Conservation (phyloP, 2,888 invertebrate genomes). For the Panorpa germanica region DNA sequence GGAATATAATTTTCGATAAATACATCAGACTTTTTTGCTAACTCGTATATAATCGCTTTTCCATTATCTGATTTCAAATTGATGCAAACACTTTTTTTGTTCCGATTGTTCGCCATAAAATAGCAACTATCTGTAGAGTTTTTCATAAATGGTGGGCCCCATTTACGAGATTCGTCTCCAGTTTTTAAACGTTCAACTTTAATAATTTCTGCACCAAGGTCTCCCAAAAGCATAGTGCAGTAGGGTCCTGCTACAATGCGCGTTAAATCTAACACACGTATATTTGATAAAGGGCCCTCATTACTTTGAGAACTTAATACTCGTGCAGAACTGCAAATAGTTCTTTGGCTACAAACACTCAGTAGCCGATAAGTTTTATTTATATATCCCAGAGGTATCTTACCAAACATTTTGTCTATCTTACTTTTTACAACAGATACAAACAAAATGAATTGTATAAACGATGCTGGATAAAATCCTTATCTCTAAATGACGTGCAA, state of each 20-base stretch:
- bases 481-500: no score
- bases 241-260: conserved; percentile 87
- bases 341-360: no score
- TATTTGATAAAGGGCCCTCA: conserved; percentile 41
- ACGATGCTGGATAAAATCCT: no score
- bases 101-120: conserved; percentile 76
- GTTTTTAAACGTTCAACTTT: conserved; percentile 73
- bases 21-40: conserved; percentile 66
- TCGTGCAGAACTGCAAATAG: no score
- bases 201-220: conserved; percentile 81
- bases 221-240: conserved; percentile 84
- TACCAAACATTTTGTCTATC: no score
- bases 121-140: conserved; percentile 54
- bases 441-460: no score
- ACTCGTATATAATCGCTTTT: conserved; percentile 49
- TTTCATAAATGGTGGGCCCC: conserved; percentile 79
- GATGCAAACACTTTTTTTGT: conserved; percentile 82
- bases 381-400: no score
- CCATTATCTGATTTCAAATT: conserved; percentile 60
- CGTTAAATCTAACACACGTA: conserved; percentile 62
- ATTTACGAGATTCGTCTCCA: conserved; percentile 78
- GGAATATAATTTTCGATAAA: conserved; percentile 89
- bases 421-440: no score
- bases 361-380: no score
- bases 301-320: no score